These are phyloP conservation scores for Stegastes partitus DNA, from an alignment of 2,113 vertebrate genomes.

Conservation along the genomic window DNA sequence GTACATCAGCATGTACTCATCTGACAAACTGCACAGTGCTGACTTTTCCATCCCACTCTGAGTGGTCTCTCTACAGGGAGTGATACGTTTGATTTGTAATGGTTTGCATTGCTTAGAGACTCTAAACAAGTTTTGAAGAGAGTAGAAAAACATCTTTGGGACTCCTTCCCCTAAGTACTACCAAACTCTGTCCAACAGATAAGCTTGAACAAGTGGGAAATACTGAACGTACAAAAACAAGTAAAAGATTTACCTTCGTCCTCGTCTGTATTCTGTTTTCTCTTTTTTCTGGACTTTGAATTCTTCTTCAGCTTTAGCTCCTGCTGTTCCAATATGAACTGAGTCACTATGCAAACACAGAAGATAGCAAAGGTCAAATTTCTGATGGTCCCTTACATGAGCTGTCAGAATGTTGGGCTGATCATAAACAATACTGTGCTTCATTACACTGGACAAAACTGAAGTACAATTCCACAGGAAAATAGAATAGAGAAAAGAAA, in stretches of 20 bases:
- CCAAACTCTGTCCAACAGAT: constrained; percentile 42
- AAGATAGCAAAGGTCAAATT: constrained; percentile 41
- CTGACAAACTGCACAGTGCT: constrained; percentile 49
- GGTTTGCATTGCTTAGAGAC: constrained; percentile 24
- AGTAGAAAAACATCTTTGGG: constrained; percentile 54
- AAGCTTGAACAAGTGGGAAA: constrained; percentile 8
- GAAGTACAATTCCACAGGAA: background rate
- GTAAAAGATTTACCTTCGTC: constrained; percentile 81
- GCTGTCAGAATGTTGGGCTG: background rate
- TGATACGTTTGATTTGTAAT: constrained; percentile 55
- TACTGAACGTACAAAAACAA: background rate
- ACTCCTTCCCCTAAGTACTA: background rate
- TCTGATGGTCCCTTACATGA: background rate
- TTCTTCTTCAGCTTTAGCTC: constrained; percentile 93
- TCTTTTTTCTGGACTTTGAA: constrained; percentile 93
- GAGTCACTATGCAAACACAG: constrained; percentile 85
- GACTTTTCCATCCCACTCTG: constrained; percentile 66
- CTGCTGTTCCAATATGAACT: constrained; percentile 90
- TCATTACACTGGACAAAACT: background rate
- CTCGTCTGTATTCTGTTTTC: constrained; percentile 91
- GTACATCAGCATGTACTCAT: constrained; percentile 46
- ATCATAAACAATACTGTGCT: background rate
- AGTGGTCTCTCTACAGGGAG: constrained; percentile 65
- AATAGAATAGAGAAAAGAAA: background rate
- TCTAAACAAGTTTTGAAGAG: constrained; percentile 21